Evolutionary conservation across 1,140 invertebrate species (phyloP).

Genomic region (Drosophila ficusphila): DNA sequence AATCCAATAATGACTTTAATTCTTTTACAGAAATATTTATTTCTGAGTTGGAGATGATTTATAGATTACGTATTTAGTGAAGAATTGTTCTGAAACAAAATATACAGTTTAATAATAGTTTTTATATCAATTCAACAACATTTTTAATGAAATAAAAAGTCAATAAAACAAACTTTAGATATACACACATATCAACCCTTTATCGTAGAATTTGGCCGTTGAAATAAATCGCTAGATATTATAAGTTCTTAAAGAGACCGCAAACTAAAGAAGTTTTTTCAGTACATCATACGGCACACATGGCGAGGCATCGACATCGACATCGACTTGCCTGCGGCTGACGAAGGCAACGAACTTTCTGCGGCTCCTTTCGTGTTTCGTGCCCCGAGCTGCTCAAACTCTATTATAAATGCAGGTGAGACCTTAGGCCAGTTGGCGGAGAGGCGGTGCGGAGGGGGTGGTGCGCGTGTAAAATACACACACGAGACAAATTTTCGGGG

Average conservation of each 20-base stretch:
- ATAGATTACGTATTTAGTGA: no score
- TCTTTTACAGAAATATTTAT: no score
- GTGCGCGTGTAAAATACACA: slow-evolving; percentile 55
- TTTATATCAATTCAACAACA: no score
- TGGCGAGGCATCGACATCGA: slow-evolving; percentile 28
- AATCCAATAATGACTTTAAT: no score
- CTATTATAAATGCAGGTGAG: slow-evolving; percentile 62
- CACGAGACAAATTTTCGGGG: slow-evolving; percentile 73
- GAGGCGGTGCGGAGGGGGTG: not conserved
- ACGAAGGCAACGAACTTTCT: slow-evolving; percentile 65
- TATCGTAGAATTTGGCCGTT: no score
- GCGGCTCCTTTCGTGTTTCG: slow-evolving; percentile 29
- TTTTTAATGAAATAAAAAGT: no score
- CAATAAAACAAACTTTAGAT: no score
- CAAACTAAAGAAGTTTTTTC: not conserved
- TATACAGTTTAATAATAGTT: no score
- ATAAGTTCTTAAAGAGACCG: not conserved
- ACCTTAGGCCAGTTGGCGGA: slow-evolving; percentile 2
- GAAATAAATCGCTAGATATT: no score
- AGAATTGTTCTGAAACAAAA: no score
- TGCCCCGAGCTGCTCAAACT: slow-evolving; percentile 32
- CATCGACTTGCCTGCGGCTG: slow-evolving; percentile 38
- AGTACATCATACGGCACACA: slow-evolving; percentile 17
- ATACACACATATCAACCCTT: no score
- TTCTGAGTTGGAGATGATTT: no score